Base-by-base conservation (phyloP, 2,888 invertebrate genomes). In the Fragum fragum region DNA sequence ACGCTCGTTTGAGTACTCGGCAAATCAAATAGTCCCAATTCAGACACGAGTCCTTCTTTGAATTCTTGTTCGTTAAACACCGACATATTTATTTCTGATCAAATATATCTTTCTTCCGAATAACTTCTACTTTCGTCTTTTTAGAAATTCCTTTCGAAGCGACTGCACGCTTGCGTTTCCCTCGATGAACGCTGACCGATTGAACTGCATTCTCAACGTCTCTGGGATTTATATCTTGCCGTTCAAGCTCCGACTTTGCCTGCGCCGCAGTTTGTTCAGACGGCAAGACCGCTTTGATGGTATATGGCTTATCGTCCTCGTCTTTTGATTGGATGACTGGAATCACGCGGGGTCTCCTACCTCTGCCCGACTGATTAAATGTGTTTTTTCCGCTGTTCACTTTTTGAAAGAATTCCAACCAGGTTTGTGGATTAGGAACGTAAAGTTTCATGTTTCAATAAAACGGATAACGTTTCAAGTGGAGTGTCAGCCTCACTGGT, bases 1-100 rank as follows among this genome's bases (percentile, higher is more conserved):
- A 85, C 81, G 59, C 81, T 81, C 1, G 79, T 78, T 57, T 87
- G 87, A n/a, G 83, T 83, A 21, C 76, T 79, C 28, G 85, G 52
- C 79, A 84, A 21, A 73, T 84, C 70, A 57, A 81, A 84, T n/a
- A 84, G 61, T 61, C 53, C 59, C n/a, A 86, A 55, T 39, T 80
- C 75, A 2, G 73, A 70, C 39, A 75, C 78, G 14, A 83, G 74
- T 47, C 79, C 80, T 69, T 84, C 82, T 52, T 73, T 74, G 55
- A 81, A 84, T 21, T 75, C 32, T n/a, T 81, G 69, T 39, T 71
- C 70, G 39, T 82, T 84, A 26, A 86, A 68, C 42, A 75, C 53
- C 14, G 85, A 73, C 85, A 86, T 86, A 23, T 16, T 73, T 74
- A 68, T 61, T 70, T 70, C 69, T 75, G 32, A 36, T 36, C 55